Conservation (phyloP, 2,797 vertebrate species). For the Pelochelys cantorii region DNA sequence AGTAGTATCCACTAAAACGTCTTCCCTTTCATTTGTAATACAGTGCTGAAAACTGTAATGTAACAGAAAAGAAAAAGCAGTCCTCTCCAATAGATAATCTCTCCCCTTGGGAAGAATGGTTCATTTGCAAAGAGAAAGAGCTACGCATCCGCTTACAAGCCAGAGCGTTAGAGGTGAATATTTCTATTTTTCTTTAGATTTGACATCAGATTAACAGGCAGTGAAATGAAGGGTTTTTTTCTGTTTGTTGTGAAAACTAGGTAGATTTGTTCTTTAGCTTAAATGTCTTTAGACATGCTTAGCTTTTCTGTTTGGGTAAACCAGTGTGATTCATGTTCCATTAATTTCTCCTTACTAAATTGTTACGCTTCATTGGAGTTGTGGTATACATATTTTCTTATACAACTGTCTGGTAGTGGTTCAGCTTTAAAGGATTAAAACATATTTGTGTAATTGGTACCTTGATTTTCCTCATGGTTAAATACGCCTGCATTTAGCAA, state of each 20-base stretch:
- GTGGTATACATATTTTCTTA: conserved; percentile 27
- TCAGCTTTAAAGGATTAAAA: not conserved
- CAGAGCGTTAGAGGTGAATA: conserved; percentile 85
- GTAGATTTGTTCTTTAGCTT: not conserved
- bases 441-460: not conserved
- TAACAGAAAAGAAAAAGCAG: conserved; percentile 18
- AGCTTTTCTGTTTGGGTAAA: conserved; percentile 3
- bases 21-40: conserved; percentile 21
- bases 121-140: conserved; percentile 92
- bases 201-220: not conserved
- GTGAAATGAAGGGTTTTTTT: not conserved
- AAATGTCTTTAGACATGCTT: not conserved
- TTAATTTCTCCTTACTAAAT: not conserved
- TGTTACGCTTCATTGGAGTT: not conserved
- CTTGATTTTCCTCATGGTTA: conserved; percentile 23
- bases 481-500: not conserved
- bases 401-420: not conserved
- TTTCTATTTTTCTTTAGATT: not conserved
- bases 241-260: not conserved
- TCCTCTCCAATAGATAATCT: conserved; percentile 75
- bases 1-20: not conserved
- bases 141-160: conserved; percentile 85
- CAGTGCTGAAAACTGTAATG: conserved; percentile 21
- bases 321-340: not conserved
- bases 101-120: conserved; percentile 93